These are phyloP conservation scores for Heliconius congener DNA, from an alignment of 1,140 invertebrate species.

Conservation along the genomic window DNA sequence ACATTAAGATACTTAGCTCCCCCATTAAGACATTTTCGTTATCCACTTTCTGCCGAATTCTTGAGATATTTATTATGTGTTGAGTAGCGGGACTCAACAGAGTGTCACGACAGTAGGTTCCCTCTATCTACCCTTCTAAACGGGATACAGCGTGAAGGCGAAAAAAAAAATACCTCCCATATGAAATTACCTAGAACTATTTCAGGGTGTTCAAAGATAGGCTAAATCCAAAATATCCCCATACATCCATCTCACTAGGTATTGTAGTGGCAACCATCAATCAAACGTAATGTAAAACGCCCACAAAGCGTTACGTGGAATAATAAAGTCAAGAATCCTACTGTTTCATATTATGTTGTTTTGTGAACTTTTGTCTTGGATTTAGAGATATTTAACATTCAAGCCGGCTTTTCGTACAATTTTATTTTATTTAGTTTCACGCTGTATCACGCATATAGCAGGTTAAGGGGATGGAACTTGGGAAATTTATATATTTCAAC, in stretches of 20 bases:
- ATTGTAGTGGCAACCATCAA: conserved; percentile 38
- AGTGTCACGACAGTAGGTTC: not conserved
- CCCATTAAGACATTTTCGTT: no score
- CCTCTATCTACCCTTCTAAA: not conserved
- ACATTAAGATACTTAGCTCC: not conserved
- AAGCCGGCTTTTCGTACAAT: no score
- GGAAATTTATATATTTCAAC: no score
- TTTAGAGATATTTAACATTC: no score
- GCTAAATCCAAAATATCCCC: not conserved
- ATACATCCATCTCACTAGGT: conserved; percentile 23
- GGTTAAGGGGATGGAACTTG: no score
- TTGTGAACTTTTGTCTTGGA: not conserved
- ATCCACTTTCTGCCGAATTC: no score
- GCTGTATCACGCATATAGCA: no score
- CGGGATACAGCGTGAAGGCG: not conserved
- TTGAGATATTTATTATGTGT: no score
- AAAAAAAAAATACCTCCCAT: not conserved
- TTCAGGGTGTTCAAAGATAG: not conserved
- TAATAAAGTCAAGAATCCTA: conserved; percentile 13
- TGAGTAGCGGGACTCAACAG: not conserved
- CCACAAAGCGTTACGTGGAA: conserved; percentile 33
- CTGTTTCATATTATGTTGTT: conserved; percentile 1
- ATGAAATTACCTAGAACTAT: not conserved
- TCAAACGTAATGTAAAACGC: conserved; percentile 38
- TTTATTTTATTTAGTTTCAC: no score